Evolutionary conservation across 2,888 invertebrate genomes (phyloP).

Genomic region (Blastobasis lacticolella): DNA sequence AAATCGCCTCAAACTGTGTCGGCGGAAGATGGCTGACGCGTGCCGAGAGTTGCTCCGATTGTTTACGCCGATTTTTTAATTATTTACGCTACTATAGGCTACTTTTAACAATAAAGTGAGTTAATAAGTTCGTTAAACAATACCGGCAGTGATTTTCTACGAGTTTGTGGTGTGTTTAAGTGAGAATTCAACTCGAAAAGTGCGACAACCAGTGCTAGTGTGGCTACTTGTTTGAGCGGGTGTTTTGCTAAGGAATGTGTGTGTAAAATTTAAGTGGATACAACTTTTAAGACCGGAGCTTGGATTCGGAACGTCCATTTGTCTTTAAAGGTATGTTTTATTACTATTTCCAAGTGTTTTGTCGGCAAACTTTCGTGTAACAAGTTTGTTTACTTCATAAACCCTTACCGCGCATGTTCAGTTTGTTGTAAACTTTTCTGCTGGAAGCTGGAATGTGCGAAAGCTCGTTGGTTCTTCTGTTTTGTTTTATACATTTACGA

Average conservation of each 20-base stretch:
- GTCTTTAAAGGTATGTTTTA: slow-evolving; percentile 44
- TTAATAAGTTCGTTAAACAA: slow-evolving; percentile 31
- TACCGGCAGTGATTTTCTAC: slow-evolving; percentile 23
- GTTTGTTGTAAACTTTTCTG: slow-evolving; percentile 22
- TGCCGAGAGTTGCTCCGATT: slow-evolving; percentile 62
- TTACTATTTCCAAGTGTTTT: slow-evolving; percentile 13
- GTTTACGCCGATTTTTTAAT: slow-evolving; percentile 60
- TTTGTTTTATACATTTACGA: no score
- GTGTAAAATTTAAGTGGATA: slow-evolving; percentile 58
- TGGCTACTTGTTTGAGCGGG: slow-evolving; percentile 62
- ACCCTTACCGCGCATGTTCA: slow-evolving; percentile 58
- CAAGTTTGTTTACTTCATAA: slow-evolving; percentile 58
- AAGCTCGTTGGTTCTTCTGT: no score
- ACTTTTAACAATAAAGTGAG: slow-evolving; percentile 33
- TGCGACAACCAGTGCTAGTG: slow-evolving; percentile 49
- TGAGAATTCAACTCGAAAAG: slow-evolving; percentile 52
- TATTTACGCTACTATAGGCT: slow-evolving; percentile 45
- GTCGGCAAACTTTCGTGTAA: slow-evolving; percentile 41
- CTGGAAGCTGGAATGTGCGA: neutral
- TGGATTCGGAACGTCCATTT: slow-evolving; percentile 36
- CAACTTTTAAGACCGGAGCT: slow-evolving; percentile 44
- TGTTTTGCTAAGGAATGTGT: slow-evolving; percentile 64
- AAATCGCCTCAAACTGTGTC: slow-evolving; percentile 49
- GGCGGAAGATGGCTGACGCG: slow-evolving; percentile 72
- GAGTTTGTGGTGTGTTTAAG: slow-evolving; percentile 34